Evolutionary conservation across 2,113 vertebrate species (phyloP).

Genomic region (Pristiophorus japonicus): DNA sequence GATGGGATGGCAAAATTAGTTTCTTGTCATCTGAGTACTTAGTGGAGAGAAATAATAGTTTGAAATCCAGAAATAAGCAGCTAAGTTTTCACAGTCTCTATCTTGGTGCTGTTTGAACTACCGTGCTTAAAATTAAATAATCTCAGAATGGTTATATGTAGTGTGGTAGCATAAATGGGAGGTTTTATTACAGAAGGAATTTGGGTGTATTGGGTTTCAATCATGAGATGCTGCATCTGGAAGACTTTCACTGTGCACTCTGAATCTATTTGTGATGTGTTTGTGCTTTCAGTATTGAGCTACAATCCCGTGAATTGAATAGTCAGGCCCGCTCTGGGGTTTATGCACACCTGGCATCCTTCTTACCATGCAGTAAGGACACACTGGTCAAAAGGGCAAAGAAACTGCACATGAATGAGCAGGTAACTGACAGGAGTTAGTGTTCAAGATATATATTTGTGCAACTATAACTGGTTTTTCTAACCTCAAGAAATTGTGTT

Average conservation of each 20-base stretch:
- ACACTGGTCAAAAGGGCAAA: conserved; percentile 75
- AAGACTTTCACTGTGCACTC: not conserved
- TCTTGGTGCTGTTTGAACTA: not conserved
- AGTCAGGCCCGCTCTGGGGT: conserved; percentile 74
- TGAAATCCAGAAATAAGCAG: no score
- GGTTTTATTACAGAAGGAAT: not conserved
- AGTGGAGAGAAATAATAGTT: not conserved
- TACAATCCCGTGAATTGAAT: conserved; percentile 72
- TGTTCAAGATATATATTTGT: not conserved
- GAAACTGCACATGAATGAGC: conserved; percentile 68
- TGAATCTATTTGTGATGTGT: conserved; percentile 43
- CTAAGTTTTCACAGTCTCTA: not conserved
- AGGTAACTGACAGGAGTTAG: conserved; percentile 56
- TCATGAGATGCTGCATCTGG: not conserved
- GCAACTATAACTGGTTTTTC: not conserved
- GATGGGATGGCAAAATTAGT: not conserved
- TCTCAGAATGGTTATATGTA: not conserved
- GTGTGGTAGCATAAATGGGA: not conserved
- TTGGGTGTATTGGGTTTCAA: not conserved
- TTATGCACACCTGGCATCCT: conserved; percentile 76
- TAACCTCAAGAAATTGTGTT: not conserved
- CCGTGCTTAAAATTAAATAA: not conserved
- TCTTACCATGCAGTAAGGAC: conserved; percentile 87
- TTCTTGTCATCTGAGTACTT: not conserved
- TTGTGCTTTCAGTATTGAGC: conserved; percentile 67